Evolutionary conservation across 1,140 invertebrate species (phyloP).

Genomic region (Drosophila insularis): DNA sequence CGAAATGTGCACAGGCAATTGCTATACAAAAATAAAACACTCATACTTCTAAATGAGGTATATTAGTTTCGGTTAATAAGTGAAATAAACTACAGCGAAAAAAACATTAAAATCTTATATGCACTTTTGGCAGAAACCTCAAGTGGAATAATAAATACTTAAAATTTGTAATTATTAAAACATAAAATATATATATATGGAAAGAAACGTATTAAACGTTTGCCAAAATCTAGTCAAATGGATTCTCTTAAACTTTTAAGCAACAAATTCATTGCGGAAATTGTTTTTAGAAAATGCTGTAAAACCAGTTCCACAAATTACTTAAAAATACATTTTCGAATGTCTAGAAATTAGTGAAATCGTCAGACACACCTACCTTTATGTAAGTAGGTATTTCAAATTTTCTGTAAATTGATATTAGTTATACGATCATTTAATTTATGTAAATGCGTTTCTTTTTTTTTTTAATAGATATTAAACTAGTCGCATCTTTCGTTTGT

Average conservation of each 20-base stretch:
- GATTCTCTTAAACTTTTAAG: too few relatives aligned
- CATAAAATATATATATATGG: too few relatives aligned
- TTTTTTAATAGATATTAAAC: constrained; percentile 34
- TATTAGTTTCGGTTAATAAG: constrained; percentile 4
- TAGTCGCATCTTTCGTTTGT: constrained; percentile 55
- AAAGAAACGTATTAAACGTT: too few relatives aligned
- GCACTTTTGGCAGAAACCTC: neutral
- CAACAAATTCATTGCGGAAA: too few relatives aligned
- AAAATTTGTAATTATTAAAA: too few relatives aligned
- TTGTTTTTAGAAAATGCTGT: too few relatives aligned
- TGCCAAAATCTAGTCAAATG: too few relatives aligned
- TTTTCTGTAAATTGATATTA: constrained; percentile 36
- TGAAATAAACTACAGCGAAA: neutral
- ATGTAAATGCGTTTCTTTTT: constrained; percentile 36
- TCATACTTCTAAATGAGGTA: neutral
- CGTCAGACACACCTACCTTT: neutral
- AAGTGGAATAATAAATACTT: neutral
- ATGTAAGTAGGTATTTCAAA: neutral
- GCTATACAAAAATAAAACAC: constrained; percentile 27
- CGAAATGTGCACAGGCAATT: constrained; percentile 9
- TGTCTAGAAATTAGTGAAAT: too few relatives aligned
- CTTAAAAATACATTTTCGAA: too few relatives aligned
- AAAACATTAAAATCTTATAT: neutral
- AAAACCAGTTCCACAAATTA: too few relatives aligned
- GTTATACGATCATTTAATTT: constrained; percentile 58